phyloP scores from a whole-genome alignment of 2,888 invertebrate species.

The Synanthedon tipuliformis region DNA sequence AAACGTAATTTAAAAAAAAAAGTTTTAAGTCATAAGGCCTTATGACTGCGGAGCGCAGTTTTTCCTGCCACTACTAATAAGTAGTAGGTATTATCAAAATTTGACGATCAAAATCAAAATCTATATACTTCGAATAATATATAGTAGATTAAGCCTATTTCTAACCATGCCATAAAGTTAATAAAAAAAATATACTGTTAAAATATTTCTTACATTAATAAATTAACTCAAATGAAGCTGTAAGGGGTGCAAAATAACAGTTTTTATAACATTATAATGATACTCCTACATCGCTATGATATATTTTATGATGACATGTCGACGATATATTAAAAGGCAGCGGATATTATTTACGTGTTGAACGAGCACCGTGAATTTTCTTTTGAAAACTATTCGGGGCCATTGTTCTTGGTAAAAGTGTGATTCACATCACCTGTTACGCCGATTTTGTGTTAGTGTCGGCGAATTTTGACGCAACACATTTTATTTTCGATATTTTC shows the following conservation, averaged over 20 bases:
- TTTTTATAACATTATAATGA: not conserved
- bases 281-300: conserved; percentile 1
- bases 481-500: too few species aligned
- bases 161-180: too few species aligned
- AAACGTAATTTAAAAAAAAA: too few species aligned
- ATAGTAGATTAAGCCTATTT: too few species aligned
- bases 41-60: too few species aligned
- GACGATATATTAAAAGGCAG: conserved; percentile 1
- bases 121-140: too few species aligned
- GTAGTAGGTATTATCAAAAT: too few species aligned
- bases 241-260: not conserved
- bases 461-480: too few species aligned
- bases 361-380: conserved; percentile 2
- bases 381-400: conserved; percentile 1
- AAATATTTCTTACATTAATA: not conserved
- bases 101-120: too few species aligned
- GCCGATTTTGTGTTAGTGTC: not conserved
- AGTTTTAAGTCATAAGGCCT: too few species aligned
- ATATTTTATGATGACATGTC: conserved; percentile 3
- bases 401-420: not conserved
- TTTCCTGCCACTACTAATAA: too few species aligned
- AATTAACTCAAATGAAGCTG: conserved; percentile 1
- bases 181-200: too few species aligned
- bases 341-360: conserved; percentile 1
- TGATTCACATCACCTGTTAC: not conserved